Evolutionary conservation across 2,888 invertebrate species (phyloP), one percentile per base, ranked within the genome.

Genomic region (Pinctada fucata): DNA sequence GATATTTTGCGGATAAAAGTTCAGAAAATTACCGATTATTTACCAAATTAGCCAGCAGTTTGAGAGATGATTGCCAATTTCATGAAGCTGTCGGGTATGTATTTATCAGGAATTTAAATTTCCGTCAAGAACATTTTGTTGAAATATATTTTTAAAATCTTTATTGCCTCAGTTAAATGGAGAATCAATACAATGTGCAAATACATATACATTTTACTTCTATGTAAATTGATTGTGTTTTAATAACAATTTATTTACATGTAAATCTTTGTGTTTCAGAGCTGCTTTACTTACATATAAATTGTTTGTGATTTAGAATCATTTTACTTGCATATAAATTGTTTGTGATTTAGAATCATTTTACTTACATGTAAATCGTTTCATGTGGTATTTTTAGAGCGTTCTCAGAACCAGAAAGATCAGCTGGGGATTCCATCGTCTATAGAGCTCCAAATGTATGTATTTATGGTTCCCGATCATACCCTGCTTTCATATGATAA

Each of bases 41-140:
- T 83, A 72, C 81, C 63, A 90, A 90, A 80, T 86, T 91, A 4
- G 90, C 99, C 0, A 95, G 95, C 4, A 96, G 96, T 90, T 94
- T 99, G 6, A 96, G 99, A 91, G 97, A 99, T 90, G 99, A 99
- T 90, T 99, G 99, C 91, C 95, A 96, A 83, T 99, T 99, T 91
- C 96, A 97, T 92, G 96, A 95, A 88, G 97, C 97, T 0, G 96
- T 97, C 93, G 99, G 97, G 93, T 94, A 91, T 88, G 89, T 85
- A 13, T 63, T 49, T 31, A 49, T 50, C n/a, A 48, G 13, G 63
- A 16, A 16, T 45, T 65, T 66, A 47, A 10, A 4, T n/a, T 16
- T 48, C 45, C 4, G 48, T n/a, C 8, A 3, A 63, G 16, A 16
- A 64, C 64, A 2, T 64, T 16, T 16, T 64, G n/a, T n/a, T n/a